Base-by-base conservation (phyloP, 2,797 vertebrate genomes). In the Dermochelys coriacea region DNA sequence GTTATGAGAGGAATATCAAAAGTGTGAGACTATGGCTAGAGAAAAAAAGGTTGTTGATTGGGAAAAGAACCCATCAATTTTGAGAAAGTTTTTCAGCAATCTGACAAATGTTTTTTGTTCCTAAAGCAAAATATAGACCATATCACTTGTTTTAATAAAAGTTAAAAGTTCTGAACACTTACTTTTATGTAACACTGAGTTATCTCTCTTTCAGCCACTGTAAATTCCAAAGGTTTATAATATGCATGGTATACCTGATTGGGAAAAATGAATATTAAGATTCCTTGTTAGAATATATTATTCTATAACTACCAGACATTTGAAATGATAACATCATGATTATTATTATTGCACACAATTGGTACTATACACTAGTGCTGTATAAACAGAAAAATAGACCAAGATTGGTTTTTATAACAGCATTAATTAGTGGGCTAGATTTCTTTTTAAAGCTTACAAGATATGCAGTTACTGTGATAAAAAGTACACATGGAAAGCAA, bases 101-200 rank as follows among this genome's bases (percentile, higher is more conserved):
- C 71, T 54, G 50, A 45, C 29, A 74, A 91, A 68, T 12, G 83
- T 25, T 41, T 21, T 55, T 90, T 31, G 27, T 37, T 49, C 55
- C 85, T 61, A 85, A 93, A 84, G 37, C 29, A 64, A 45, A 59
- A 5, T 75, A 18, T 37, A 71, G 47, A 85, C 12, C 8, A 6
- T 29, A 25, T 6, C 21, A 27, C 37, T 71, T 75, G 5, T 45
- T 41, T 80, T 45, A 91, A 96, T 47, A 45, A 82, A 91, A 91
- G 47, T 83, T 82, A 91, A 84, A 96, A 92, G 52, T 25, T 52
- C 75, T 78, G 29, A 88, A 86, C 37, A 61, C 97, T 97, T 88
- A 99, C 99, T 99, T 99, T 99, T 12, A 99, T 97, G 97, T 99
- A 99, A 97, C 99, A 99, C 84, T 99, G 99, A 95, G 98, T 97